Evolutionary conservation across 2,113 vertebrate genomes (phyloP), one percentile per base, ranked within the genome.

Genomic region (Hippoglossus stenolepis): DNA sequence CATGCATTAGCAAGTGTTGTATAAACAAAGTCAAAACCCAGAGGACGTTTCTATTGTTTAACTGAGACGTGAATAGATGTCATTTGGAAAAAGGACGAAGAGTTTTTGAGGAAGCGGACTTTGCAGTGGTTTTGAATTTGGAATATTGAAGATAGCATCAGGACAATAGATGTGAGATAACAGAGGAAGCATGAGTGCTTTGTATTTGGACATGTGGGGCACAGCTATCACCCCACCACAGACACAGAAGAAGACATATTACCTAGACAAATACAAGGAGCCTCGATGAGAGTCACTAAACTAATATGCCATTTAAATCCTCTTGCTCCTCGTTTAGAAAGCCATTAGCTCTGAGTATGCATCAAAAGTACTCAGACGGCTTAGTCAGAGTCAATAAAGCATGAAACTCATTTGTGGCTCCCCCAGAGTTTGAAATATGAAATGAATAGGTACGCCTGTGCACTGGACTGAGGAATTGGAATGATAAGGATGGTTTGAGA

Each of bases 341-440:
- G 88, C 91, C 86, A 92, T 92, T 93, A 92, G 90, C 87, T 84
- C 45, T 11, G 82, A 87, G 89, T 84, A 89, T 83, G 87, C 89
- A 87, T 91, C 86, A 88, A 78, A 91, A 89, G 85, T 90, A 73
- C 81, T 89, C 84, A 56, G 73, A 82, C 73, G 69, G 89, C 90
- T 93, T 91, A 90, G 91, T 80, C 79, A 80, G 80, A 91, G 89
- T 91, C 90, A 93, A 92, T 87, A 92, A 93, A 92, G 90, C 90
- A 89, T 91, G 89, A 91, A 93, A 91, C 85, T 92, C 90, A 91
- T 92, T 90, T 91, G 85, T 43, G 8, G 69, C 73, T 83, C 87
- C 90, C 86, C 62, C 62, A 73, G 89, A 87, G 85, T 85, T 91
- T 84, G 64, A 84, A 85, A 88, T 91, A 89, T 90, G 86, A 92